Conservation (phyloP, 2,113 vertebrate species). For the Cricetomys ansorgei region DNA sequence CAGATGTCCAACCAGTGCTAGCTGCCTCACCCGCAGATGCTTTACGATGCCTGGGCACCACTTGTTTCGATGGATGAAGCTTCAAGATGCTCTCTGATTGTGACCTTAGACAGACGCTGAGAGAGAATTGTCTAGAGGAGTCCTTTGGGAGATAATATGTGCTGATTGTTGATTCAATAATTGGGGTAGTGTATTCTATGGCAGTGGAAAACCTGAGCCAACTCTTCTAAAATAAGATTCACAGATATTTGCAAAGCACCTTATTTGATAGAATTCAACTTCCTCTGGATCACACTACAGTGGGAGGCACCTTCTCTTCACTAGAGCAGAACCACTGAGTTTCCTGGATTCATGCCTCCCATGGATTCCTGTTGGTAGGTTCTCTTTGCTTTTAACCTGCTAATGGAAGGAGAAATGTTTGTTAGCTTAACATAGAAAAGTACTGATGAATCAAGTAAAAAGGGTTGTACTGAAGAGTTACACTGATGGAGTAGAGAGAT, state of each 20-base stretch:
- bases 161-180: neutral
- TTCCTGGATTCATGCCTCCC: neutral
- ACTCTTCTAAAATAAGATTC: neutral
- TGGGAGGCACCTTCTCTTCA: neutral
- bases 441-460: neutral
- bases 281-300: neutral
- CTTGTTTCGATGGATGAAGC: neutral
- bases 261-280: neutral
- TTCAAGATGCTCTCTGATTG: neutral
- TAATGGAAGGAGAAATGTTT: neutral
- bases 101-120: accelerated
- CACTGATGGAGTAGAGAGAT: neutral
- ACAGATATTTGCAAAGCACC: neutral
- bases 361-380: neutral
- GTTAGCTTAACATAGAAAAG: neutral
- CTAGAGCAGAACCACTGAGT: neutral
- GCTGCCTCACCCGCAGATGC: neutral
- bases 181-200: neutral
- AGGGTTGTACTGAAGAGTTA: neutral
- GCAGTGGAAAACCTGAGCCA: neutral
- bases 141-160: neutral
- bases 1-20: neutral
- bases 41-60: neutral
- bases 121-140: neutral
- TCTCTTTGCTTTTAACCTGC: neutral